Percentiles rank a stretch among this genome's conserved stretches.
Conservation (phyloP, 2,113 vertebrate genomes). For the Gymnarchus niloticus region DNA sequence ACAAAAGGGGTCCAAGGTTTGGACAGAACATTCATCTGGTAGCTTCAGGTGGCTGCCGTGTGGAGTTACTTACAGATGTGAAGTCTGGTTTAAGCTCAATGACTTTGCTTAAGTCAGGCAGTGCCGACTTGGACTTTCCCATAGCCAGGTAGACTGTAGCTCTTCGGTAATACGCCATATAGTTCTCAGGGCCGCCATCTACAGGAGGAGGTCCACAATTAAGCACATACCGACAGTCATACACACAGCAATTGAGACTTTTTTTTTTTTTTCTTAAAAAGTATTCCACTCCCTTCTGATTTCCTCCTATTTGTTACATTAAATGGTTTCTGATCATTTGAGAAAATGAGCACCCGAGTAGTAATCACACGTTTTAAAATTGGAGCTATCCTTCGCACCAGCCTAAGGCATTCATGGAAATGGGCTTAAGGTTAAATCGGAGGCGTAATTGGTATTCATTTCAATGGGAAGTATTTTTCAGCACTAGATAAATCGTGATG, state of each 20-base stretch:
- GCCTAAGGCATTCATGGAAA: too few relatives aligned
- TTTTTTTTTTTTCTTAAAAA: too few relatives aligned
- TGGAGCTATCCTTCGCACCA: too few relatives aligned
- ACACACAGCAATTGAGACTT: too few relatives aligned
- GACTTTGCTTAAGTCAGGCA: slow-evolving; percentile 90
- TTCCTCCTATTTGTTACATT: not conserved
- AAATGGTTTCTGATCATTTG: not conserved
- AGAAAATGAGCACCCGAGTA: not conserved
- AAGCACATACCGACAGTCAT: not conserved
- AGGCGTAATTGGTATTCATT: too few relatives aligned
- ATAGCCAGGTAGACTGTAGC: slow-evolving; percentile 93
- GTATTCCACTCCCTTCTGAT: not conserved
- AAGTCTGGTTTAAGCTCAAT: slow-evolving; percentile 97
- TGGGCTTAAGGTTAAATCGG: too few relatives aligned
- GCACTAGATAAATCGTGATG: too few relatives aligned
- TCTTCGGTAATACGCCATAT: slow-evolving; percentile 92
- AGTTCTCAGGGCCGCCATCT: slow-evolving; percentile 95
- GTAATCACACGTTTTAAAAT: not conserved
- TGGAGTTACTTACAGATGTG: slow-evolving; percentile 73
- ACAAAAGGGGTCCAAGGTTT: not conserved
- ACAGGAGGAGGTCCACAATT: slow-evolving; percentile 12
- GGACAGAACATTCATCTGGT: not conserved
- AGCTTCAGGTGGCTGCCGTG: not conserved
- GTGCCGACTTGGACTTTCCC: slow-evolving; percentile 95
- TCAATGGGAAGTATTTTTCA: too few relatives aligned